A percentile compares a stretch with the other conserved stretches of the same genome.
These are phyloP conservation scores for Eleutherodactylus coqui DNA, from an alignment of 2,797 vertebrate species.

Conservation along the genomic window DNA sequence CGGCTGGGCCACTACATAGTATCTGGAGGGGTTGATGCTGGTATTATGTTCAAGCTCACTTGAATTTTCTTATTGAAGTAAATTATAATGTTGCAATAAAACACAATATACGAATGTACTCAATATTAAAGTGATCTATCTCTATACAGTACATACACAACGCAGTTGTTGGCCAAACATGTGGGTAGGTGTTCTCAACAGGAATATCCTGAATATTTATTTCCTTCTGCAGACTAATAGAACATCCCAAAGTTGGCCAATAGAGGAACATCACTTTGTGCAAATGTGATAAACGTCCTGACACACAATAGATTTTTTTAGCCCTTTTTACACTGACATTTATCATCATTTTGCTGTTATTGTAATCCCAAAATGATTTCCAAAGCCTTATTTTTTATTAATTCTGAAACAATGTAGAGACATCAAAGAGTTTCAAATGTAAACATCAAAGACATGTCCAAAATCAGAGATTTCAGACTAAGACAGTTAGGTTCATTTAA, in stretches of 20 bases:
- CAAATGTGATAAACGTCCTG: slow-evolving; percentile 76
- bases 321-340: slow-evolving; percentile 70
- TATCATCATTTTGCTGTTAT: slow-evolving; percentile 79
- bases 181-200: not conserved
- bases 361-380: slow-evolving; percentile 80
- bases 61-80: no score
- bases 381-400: slow-evolving; percentile 74
- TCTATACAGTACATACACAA: not conserved
- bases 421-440: slow-evolving; percentile 80
- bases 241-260: slow-evolving; percentile 71
- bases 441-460: slow-evolving; percentile 80
- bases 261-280: slow-evolving; percentile 64
- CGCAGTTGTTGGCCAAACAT: not conserved
- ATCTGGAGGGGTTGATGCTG: no score
- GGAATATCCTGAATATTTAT: not conserved
- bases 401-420: slow-evolving; percentile 80
- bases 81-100: not conserved
- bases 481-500: slow-evolving; percentile 83
- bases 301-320: slow-evolving; percentile 69
- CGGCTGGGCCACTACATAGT: no score
- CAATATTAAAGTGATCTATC: not conserved
- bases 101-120: not conserved
- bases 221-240: slow-evolving; percentile 72
- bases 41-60: no score
- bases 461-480: slow-evolving; percentile 81